Base-by-base conservation (phyloP, 1,140 invertebrate species). In the Apis laboriosa region DNA sequence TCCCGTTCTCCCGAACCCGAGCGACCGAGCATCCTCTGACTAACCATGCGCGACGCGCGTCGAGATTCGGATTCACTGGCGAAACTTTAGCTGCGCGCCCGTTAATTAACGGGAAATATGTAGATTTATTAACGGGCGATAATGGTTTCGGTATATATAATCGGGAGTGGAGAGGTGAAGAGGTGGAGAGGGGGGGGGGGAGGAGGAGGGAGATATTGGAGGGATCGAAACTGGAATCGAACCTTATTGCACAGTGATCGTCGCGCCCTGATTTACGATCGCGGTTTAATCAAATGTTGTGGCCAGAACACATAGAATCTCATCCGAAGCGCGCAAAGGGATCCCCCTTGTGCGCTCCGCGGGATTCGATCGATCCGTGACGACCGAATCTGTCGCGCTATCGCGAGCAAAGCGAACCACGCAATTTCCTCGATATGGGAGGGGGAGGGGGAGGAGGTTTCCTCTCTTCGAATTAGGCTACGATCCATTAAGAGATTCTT, bases 401-500 rank as follows among this genome's bases (percentile, higher is more conserved):
- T 43, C 34, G 34, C 34, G 34, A 43, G 34, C 34, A 34, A 34
- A 34, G 34, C 58, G 9, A 9, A 9, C 9, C 61, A 15, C 19
- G 43, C 13, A 24, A 53, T 68, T 60, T n/a, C 55, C 55, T 21
- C 73, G 49, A 60, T 55, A 74, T 64, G 84, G 56, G 1, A 81
- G 64, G 60, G 5, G 5, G 4, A 43, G 4, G 34, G 5, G 73
- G 55, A 61, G 76, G 34, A 4, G 3, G 34, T 43, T 19, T 7
- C 17, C n/a, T 24, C 61, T 63, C 24, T 74, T 77, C 78, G 80
- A 88, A 88, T 88, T 88, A 85, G 86, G 80, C 84, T 5, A 84
- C 87, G 67, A 88, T 87, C 87, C 87, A 88, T 88, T 86, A 88
- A 88, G 77, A 81, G 83, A 70, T 82, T 78, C 77, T 86, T 24